Conservation (phyloP, 2,113 vertebrate species). For the Psephotus haematonotus region DNA sequence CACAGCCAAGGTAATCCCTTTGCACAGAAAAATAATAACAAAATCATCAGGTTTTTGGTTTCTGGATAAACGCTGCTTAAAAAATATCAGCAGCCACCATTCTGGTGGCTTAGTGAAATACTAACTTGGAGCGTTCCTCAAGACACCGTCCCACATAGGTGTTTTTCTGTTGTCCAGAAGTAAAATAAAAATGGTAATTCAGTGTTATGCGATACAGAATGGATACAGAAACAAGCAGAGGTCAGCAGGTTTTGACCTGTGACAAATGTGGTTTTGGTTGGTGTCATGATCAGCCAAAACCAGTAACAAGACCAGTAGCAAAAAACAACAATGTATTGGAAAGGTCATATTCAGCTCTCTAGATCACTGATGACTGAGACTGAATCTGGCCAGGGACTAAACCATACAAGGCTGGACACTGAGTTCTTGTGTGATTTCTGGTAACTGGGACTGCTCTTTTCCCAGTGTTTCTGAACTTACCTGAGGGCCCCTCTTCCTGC, state of each 20-base stretch:
- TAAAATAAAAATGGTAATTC: neutral
- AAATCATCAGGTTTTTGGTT: neutral
- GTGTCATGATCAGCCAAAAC: neutral
- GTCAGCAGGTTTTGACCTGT: neutral
- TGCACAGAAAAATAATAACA: neutral
- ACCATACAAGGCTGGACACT: neutral
- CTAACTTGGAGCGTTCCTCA: neutral
- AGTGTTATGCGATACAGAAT: accelerated
- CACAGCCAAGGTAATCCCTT: slow-evolving; percentile 84
- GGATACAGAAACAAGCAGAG: accelerated
- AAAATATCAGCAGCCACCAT: neutral
- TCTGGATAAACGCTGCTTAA: neutral
- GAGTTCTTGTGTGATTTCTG: neutral
- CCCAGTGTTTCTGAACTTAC: neutral
- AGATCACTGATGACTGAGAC: neutral
- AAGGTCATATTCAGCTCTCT: neutral
- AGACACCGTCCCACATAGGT: accelerated
- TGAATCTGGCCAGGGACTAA: neutral
- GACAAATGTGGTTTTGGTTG: neutral
- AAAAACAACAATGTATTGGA: neutral
- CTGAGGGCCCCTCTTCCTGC: neutral
- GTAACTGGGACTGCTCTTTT: neutral
- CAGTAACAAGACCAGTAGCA: neutral
- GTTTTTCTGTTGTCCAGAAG: neutral
- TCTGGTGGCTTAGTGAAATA: neutral